Evolutionary conservation across 2,888 invertebrate species (phyloP), one percentile per base, ranked within the genome.

Genomic region (Agrilus mali): DNA sequence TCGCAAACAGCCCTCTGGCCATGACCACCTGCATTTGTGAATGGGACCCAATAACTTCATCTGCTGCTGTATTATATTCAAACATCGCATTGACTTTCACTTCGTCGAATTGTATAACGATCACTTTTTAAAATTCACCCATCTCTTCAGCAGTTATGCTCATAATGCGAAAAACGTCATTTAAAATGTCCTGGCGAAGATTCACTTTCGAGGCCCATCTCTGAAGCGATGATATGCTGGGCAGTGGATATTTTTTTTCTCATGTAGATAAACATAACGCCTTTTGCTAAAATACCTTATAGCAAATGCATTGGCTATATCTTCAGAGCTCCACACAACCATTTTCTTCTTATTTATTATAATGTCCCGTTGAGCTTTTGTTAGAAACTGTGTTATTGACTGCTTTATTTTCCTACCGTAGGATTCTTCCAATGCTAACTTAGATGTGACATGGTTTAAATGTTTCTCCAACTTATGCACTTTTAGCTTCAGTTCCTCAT

Each of bases 21-120:
- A 57, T 51, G 5, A 53, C 46, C 8, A 52, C 53, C 47, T 53
- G 58, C 52, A 55, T 54, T 39, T 58, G 44, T 15, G 42, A 42
- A 44, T 57, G 47, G 17, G 53, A 53, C 31, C 56, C 43, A 16
- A 43, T 31, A 20, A 46, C 43, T 40, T 43, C 40, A 33, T 46
- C 40, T 13, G 32, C 14, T 12, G 14, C 1, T 43, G 37, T 43
- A 37, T 46, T 43, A 36, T 46, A 40, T 40, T 45, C 41, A 34
- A 40, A 44, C 33, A 40, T 10, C 8, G 17, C 16, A 7, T 37
- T 14, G 20, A 47, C 33, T 47, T 46, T 49, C 17, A 48, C 36
- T 45, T 48, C 47, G 20, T 48, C 48, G 35, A 45, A 48, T 22
- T 43, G 35, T 1, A 50, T 8, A 3, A 50, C 44, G 3, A 34